These are phyloP conservation scores for Ciconia stormi DNA, from an alignment of 2,113 vertebrate genomes.

Conservation along the genomic window DNA sequence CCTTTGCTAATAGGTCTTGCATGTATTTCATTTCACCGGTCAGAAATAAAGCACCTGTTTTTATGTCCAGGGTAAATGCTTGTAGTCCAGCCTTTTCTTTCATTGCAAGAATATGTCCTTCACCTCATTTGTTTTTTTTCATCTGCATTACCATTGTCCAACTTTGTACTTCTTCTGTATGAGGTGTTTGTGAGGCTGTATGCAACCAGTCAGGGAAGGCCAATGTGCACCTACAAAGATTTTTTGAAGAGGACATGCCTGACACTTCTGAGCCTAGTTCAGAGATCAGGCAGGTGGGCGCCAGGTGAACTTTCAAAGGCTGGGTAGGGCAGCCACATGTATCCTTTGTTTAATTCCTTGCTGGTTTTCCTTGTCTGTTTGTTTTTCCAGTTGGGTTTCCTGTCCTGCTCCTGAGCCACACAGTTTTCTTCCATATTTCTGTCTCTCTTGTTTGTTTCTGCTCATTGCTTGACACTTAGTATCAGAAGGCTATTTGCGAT, in stretches of 20 bases:
- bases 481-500: neutral
- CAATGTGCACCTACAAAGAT: rapidly evolving
- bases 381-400: slow-evolving; percentile 57
- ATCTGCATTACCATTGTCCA: neutral
- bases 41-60: neutral
- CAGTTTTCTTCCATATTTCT: slow-evolving; percentile 45
- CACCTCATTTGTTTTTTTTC: neutral
- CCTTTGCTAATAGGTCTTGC: neutral
- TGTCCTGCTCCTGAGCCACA: slow-evolving; percentile 24
- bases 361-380: slow-evolving; percentile 61
- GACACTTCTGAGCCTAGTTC: neutral
- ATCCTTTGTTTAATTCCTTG: slow-evolving; percentile 39
- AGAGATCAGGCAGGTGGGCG: slow-evolving; percentile 16
- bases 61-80: neutral
- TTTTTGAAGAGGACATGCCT: neutral
- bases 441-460: slow-evolving; percentile 38
- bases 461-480: neutral
- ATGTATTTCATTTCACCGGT: neutral
- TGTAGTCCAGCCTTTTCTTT: neutral
- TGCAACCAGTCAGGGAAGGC: neutral
- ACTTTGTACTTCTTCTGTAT: neutral
- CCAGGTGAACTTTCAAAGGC: slow-evolving; percentile 35
- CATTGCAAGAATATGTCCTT: neutral
- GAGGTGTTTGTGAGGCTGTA: neutral
- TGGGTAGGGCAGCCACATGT: neutral